Evolutionary conservation across 2,888 invertebrate species (phyloP).

Genomic region (Gerosis bhagava): DNA sequence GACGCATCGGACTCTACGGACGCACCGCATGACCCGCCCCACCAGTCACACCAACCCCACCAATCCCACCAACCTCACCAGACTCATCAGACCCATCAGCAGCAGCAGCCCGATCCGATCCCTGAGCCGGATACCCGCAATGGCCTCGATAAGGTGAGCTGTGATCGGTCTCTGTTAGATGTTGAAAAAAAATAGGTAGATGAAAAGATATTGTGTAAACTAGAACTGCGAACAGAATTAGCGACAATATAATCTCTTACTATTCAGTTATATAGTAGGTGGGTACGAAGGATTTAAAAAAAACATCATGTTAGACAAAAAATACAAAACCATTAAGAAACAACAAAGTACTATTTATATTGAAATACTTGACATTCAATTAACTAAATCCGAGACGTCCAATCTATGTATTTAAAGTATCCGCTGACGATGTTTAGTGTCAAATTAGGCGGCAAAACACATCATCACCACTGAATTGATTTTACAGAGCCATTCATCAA

Average conservation of each 20-base stretch:
- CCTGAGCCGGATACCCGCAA: conserved; percentile 63
- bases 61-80: too few species aligned
- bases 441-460: conserved; percentile 72
- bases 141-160: conserved; percentile 68
- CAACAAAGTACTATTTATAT: conserved; percentile 27
- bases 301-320: neutral
- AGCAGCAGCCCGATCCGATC: conserved; percentile 42
- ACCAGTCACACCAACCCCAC: too few species aligned
- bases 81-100: too few species aligned
- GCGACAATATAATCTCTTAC: too few species aligned
- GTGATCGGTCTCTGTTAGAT: too few species aligned
- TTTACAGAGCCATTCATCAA: conserved; percentile 69
- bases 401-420: conserved; percentile 34
- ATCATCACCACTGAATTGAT: conserved; percentile 71
- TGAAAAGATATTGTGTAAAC: too few species aligned
- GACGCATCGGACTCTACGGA: conserved; percentile 48
- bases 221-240: too few species aligned
- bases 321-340: neutral
- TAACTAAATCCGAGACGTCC: conserved; percentile 31
- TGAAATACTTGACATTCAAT: conserved; percentile 37
- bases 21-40: too few species aligned
- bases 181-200: too few species aligned
- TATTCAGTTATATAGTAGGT: too few species aligned
- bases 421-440: conserved; percentile 66
- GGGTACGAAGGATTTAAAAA: too few species aligned